Conservation (phyloP, 2,797 vertebrate genomes). For the Sebastes alutus region DNA sequence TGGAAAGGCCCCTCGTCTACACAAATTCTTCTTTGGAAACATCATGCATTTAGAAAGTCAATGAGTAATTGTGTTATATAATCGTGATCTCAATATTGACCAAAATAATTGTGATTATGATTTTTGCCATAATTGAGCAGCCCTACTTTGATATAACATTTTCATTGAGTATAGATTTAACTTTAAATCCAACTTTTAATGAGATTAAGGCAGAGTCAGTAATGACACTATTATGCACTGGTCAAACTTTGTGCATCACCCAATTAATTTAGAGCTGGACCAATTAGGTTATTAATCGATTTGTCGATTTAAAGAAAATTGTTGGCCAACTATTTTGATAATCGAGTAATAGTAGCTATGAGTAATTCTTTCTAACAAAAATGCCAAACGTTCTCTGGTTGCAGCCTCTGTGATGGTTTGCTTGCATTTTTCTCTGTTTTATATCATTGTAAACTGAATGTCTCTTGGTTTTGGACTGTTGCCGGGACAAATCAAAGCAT, state of each 20-base stretch:
- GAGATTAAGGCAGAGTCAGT: neutral
- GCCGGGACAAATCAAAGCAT: neutral
- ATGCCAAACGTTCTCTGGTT: neutral
- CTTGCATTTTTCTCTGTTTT: neutral
- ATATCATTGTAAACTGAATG: neutral
- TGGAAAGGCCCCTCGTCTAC: fast-evolving
- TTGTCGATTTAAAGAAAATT: neutral
- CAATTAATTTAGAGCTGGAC: neutral
- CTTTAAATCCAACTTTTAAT: neutral
- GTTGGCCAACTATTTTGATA: neutral
- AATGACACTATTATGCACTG: neutral
- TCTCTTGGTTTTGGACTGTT: neutral
- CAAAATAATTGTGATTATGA: too few relatives aligned
- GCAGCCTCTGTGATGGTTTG: too few relatives aligned
- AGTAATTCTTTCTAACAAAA: neutral
- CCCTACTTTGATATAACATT: neutral
- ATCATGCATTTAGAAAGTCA: too few relatives aligned
- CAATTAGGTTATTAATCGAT: neutral
- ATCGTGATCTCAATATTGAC: too few relatives aligned
- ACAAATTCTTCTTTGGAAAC: too few relatives aligned
- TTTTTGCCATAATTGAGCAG: too few relatives aligned
- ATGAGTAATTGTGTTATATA: too few relatives aligned
- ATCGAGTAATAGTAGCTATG: neutral
- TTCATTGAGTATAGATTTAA: neutral
- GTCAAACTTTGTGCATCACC: neutral